Evolutionary conservation across 2,888 invertebrate genomes (phyloP), one percentile per base, ranked within the genome.

Genomic region (Nephrotoma appendiculata): DNA sequence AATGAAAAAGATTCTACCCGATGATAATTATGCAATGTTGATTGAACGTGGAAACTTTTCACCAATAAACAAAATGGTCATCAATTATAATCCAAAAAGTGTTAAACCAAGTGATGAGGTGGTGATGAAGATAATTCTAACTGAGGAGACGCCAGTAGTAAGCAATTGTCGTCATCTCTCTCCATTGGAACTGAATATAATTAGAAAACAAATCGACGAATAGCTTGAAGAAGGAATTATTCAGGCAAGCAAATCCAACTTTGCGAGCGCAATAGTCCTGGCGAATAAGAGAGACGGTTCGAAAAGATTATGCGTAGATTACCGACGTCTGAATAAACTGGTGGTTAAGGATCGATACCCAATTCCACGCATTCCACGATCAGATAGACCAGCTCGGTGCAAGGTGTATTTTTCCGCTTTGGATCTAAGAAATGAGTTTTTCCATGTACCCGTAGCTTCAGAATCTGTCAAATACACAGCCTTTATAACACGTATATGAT

Each of bases 331-430:
- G 5, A 91, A 92, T 88, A 87, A 88, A 44, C 88, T 89, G 85
- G 89, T 90, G 1, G 87, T 89, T 0, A 89, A 89, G 86, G 90
- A 90, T 48, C 87, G 88, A 85, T 90, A 88, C 87, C 90, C 90
- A 1, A 86, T 91, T 44, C 90, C 91, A 3, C 48, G 90, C 2
- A 90, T 91, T 12, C n/a, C 90, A 91, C 86, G 90, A 91, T 87
- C 89, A 89, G 7, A 88, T n/a, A n/a, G n/a, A n/a, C n/a, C n/a
- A n/a, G n/a, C n/a, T n/a, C n/a, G n/a, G n/a, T n/a, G n/a, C n/a
- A n/a, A n/a, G n/a, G n/a, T n/a, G n/a, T n/a, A n/a, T 91, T 41
- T 90, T 90, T 45, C 87, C 86, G 41, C 89, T 2, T 86, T 90
- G 5, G 89, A 90, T 87, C 86, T 90, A 6, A 89, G 88, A 87